phyloP scores from a whole-genome alignment of 2,113 vertebrate species.

The Pangasianodon gigas region DNA sequence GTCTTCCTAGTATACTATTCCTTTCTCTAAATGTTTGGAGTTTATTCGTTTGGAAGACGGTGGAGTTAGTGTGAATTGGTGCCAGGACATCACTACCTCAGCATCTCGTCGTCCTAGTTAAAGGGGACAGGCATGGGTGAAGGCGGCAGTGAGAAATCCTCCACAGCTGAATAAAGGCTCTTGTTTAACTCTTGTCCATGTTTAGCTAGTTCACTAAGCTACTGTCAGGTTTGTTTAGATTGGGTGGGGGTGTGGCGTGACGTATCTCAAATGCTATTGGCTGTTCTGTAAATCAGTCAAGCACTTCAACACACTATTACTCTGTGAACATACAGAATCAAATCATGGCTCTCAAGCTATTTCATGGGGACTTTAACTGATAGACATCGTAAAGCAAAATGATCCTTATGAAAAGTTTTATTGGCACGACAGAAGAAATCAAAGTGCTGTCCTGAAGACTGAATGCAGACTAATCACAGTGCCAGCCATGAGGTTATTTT shows the following conservation, averaged over 20 bases:
- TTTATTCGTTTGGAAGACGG: background rate
- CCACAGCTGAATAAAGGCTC: background rate
- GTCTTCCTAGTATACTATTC: background rate
- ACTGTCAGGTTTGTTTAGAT: background rate
- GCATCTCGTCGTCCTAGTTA: background rate
- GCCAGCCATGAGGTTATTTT: background rate
- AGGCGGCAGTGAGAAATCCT: background rate
- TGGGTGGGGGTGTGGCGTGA: background rate
- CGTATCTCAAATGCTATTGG: background rate
- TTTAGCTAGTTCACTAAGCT: background rate
- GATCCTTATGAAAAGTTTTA: conserved; percentile 14
- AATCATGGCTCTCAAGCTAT: background rate
- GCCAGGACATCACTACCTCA: background rate
- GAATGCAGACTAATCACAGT: background rate
- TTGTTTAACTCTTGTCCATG: background rate
- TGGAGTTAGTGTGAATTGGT: background rate
- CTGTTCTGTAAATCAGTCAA: background rate
- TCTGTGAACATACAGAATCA: background rate
- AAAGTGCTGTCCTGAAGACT: background rate
- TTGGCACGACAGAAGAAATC: conserved; percentile 1
- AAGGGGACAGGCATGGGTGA: background rate
- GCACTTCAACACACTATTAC: background rate
- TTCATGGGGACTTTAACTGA: background rate
- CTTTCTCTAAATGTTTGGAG: background rate
- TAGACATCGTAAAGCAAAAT: background rate